Conservation (phyloP, 2,888 invertebrate genomes). For the Branchellion lobata region DNA sequence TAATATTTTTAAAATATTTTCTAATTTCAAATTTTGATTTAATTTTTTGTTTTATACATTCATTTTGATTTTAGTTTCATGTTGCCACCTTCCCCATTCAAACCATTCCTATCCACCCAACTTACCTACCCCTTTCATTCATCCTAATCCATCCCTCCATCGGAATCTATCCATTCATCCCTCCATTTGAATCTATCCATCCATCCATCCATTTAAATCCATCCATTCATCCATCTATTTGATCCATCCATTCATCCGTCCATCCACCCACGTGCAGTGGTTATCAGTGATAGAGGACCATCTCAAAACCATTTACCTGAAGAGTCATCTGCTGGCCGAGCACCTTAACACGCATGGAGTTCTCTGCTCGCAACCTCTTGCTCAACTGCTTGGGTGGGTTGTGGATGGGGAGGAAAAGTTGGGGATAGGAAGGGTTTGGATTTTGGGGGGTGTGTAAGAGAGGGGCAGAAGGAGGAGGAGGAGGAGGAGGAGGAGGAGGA, state of each 20-base stretch:
- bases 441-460: too few species aligned
- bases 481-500: background rate
- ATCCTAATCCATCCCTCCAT: too few species aligned
- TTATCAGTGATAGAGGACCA: slow-evolving; percentile 77
- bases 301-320: slow-evolving; percentile 79
- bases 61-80: too few species aligned
- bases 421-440: background rate
- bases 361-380: slow-evolving; percentile 56
- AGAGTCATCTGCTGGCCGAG: slow-evolving; percentile 79
- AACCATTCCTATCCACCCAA: background rate
- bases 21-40: background rate
- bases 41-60: background rate
- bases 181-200: too few species aligned
- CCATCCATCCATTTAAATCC: background rate
- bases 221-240: background rate
- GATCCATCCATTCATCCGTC: too few species aligned
- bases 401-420: background rate
- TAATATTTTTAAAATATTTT: background rate
- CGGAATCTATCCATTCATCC: too few species aligned
- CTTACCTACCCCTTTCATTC: too few species aligned
- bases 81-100: too few species aligned
- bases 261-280: slow-evolving; percentile 66
- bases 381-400: slow-evolving; percentile 64
- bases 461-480: too few species aligned
- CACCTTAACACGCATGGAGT: slow-evolving; percentile 56